Evolutionary conservation across 2,113 vertebrate genomes (phyloP), one percentile per base, ranked within the genome.

Genomic region (Leptobrachium ailaonicum): DNA sequence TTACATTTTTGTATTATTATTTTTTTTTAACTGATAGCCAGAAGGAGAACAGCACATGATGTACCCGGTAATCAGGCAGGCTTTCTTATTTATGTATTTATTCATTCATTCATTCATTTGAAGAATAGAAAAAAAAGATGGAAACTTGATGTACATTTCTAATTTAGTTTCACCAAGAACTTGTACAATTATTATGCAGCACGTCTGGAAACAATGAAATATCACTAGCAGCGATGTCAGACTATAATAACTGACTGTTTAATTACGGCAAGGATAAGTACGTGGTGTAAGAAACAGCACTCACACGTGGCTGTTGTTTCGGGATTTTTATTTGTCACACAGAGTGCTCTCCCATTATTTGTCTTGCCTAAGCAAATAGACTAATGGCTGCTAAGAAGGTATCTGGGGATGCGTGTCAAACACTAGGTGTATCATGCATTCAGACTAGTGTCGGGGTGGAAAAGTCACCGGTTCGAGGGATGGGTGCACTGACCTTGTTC

Each of bases 391-490:
- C 84, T 87, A 78, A 82, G 87, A 82, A 86, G 82, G 88, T 90
- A 84, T 89, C 88, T 85, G 84, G 85, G 86, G 87, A 90, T 86
- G 85, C 83, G 66, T 86, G 90, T 91, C 90, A 94, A 89, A 92
- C 89, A 89, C 90, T 70, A 68, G 85, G 88, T 86, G 82, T 86
- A 88, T 91, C 90, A 87, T 90, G 83, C 75, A 45, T 82, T 85
- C 80, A 56, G 88, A 88, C 86, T 87, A 85, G 89, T 82, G 90
- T 92, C 85, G 84, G 86, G 87, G 87, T 90, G 89, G 92, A 90
- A 90, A 90, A 93, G 92, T 92, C 92, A 90, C 86, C 87, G 87
- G 88, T 85, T 94, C 89, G 89, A 85, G 88, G 90, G 82, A 86
- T 87, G 90, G 86, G 87, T 80, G 79, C 82, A 84, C 85, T 88